These are phyloP conservation scores for Cephus cinctus DNA, from an alignment of 1,140 invertebrate species.

Conservation along the genomic window DNA sequence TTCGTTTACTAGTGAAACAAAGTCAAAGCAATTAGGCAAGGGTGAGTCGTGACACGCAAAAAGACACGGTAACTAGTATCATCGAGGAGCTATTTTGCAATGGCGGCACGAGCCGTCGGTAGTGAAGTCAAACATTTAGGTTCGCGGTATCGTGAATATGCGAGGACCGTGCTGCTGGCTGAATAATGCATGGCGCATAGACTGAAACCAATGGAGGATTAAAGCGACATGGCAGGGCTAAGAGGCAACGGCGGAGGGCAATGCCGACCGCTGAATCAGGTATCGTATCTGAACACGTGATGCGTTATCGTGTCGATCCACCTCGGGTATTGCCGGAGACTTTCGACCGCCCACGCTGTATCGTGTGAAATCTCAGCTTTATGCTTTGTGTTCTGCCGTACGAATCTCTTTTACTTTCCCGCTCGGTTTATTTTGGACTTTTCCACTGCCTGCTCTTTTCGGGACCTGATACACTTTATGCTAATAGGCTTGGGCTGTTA, in stretches of 20 bases:
- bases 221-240: conserved; percentile 16
- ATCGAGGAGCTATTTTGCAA: too few species aligned
- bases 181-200: conserved; percentile 24
- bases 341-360: conserved; percentile 2
- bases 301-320: conserved; percentile 1
- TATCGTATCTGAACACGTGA: background rate
- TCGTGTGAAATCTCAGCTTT: too few species aligned
- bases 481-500: background rate
- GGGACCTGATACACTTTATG: background rate
- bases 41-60: too few species aligned
- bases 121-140: conserved; percentile 25
- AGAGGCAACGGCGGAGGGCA: background rate
- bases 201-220: conserved; percentile 22
- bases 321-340: too few species aligned
- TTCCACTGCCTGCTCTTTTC: background rate
- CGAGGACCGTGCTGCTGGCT: conserved; percentile 17
- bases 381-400: too few species aligned
- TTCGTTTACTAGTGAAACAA: too few species aligned
- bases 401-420: too few species aligned
- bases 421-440: too few species aligned
- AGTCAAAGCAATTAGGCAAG: too few species aligned
- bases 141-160: conserved; percentile 18
- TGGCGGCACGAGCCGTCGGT: too few species aligned
- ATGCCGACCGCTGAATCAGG: background rate
- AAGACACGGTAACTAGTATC: too few species aligned